Base-by-base conservation (phyloP, 2,113 vertebrate species). In the Stictonetta naevosa region DNA sequence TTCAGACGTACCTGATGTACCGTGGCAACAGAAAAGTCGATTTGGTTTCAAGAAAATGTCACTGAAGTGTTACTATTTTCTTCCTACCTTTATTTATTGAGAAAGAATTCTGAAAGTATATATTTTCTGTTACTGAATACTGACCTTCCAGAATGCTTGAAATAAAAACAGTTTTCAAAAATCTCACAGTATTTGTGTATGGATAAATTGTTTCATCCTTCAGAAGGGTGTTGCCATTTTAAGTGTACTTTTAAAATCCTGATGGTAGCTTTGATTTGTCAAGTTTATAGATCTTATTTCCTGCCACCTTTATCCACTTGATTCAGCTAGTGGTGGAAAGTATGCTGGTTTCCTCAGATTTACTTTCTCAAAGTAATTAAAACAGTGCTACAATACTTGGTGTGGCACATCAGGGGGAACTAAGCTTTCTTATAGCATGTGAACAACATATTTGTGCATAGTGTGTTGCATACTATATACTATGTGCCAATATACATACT, bases 341-440 rank as follows among this genome's bases (percentile, higher is more conserved):
- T 28, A 42, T 28, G 17, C 11, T 4, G 11, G 26, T 40, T 50
- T 50, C 20, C 22, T 48, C 26, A 66, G 26, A 17, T 42, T 29
- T 29, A 11, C 26, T 66, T 66, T 66, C 34, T 66, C 36, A 20
- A 42, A 42, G 34, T 31, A 66, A 16, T 62, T n/a, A 62, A 62
- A 60, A 16, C 15, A 29, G 11, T 20, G 19, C 17, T 66, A 42
- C 23, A 12, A 20, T 42, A 26, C 15, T 62, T 62, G 46, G 13
- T 12, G 42, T 68, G 58, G 22, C 34, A 3, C 1, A 3, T 46
- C 16, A 22, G 8, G 0, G 7, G 46, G 25, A 64, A 42, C 71
- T 17, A 1, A 34, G 29, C 13, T 55, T 66, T 62, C 31, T n/a
- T n/a, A 11, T 1, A 1, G 4, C 15, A 4, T 0, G 0, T 6